These are phyloP conservation scores for Battus philenor DNA, from an alignment of 1,140 invertebrate genomes.

Conservation along the genomic window DNA sequence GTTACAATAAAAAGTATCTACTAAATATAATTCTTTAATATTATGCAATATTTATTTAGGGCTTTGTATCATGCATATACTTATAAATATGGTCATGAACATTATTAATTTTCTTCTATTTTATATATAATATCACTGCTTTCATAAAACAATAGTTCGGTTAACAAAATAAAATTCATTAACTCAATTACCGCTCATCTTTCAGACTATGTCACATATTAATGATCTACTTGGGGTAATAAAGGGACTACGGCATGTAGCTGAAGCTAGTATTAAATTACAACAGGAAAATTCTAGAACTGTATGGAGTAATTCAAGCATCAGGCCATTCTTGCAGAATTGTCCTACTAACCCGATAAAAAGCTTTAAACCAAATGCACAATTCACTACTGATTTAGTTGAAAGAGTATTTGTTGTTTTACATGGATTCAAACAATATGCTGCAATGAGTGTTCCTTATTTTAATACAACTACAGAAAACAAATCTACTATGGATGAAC, in stretches of 20 bases:
- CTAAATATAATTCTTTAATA: too few relatives aligned
- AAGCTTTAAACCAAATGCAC: constrained; percentile 38
- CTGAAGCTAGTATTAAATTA: constrained; percentile 76
- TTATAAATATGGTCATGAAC: too few relatives aligned
- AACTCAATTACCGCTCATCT: constrained; percentile 28
- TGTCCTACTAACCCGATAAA: constrained; percentile 58
- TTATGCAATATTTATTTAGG: too few relatives aligned
- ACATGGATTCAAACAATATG: constrained; percentile 59
- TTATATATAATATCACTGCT: too few relatives aligned
- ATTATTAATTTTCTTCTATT: too few relatives aligned
- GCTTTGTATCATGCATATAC: too few relatives aligned
- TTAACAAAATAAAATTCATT: too few relatives aligned
- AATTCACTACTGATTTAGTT: constrained; percentile 44
- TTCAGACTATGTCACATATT: constrained; percentile 76
- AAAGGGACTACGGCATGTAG: constrained; percentile 78
- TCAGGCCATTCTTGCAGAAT: constrained; percentile 67
- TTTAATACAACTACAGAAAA: constrained; percentile 33
- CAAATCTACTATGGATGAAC: constrained; percentile 40
- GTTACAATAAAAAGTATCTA: too few relatives aligned
- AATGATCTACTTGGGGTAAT: constrained; percentile 79
- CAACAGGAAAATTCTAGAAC: constrained; percentile 76
- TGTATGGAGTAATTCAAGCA: constrained; percentile 80
- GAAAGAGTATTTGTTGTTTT: constrained; percentile 52
- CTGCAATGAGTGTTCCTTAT: constrained; percentile 48
- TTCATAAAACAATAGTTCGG: too few relatives aligned